Conservation (phyloP, 2,888 invertebrate genomes). For the Trichogramma dendrolimi region DNA sequence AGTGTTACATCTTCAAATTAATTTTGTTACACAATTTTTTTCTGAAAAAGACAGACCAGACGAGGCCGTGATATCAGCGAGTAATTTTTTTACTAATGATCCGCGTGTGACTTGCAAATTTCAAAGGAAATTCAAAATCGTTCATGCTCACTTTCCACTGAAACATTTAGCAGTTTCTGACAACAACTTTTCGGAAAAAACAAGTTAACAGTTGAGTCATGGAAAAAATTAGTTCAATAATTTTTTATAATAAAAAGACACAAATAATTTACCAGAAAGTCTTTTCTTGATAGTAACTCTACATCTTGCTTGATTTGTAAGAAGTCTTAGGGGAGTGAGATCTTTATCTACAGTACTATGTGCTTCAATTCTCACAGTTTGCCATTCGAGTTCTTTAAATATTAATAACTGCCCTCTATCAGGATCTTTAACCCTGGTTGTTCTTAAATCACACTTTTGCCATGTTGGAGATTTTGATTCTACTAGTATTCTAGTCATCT, state of each 20-base stretch:
- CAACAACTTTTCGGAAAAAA: slow-evolving; percentile 6
- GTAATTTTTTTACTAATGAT: too few relatives aligned
- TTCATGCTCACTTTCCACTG: too few relatives aligned
- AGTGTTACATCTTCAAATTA: too few relatives aligned
- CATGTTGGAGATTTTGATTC: slow-evolving; percentile 93
- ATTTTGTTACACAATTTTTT: too few relatives aligned
- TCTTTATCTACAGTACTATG: slow-evolving; percentile 73
- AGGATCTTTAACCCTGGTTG: slow-evolving; percentile 87
- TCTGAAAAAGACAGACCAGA: too few relatives aligned
- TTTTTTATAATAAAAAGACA: not conserved
- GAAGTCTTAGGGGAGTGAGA: slow-evolving; percentile 82
- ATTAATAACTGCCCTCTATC: slow-evolving; percentile 85
- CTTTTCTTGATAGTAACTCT: slow-evolving; percentile 94
- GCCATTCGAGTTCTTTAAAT: slow-evolving; percentile 97
- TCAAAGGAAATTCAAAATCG: not conserved
- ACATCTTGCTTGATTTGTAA: slow-evolving; percentile 92
- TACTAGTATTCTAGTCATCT: slow-evolving; percentile 89
- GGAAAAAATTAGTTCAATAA: slow-evolving; percentile 3
- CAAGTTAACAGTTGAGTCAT: slow-evolving; percentile 7
- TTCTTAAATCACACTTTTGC: slow-evolving; percentile 78
- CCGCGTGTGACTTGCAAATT: too few relatives aligned
- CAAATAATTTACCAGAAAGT: slow-evolving; percentile 63
- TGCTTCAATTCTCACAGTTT: slow-evolving; percentile 92
- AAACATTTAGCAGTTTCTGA: not conserved
- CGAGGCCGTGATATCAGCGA: not conserved